Evolutionary conservation across 1,140 invertebrate genomes (phyloP), one percentile per base, ranked within the genome.

Genomic region (Drosophila sp.): DNA sequence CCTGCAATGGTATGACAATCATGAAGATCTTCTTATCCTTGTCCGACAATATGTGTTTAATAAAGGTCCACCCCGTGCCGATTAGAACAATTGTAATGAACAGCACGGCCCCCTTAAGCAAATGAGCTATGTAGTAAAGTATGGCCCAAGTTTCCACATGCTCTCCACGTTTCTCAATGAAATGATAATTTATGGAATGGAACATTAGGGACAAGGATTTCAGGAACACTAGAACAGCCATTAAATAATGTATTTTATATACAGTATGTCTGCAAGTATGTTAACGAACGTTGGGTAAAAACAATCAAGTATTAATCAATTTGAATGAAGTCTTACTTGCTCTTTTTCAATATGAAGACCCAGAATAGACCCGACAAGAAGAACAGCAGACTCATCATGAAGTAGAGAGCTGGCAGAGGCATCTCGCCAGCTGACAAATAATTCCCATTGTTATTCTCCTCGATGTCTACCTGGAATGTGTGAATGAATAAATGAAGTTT

Each of bases 1-100:
- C 98, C 95, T 99, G 98, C 38, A 99, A 93, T 7, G 98, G 98
- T 86, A 99, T 98, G 33, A 99, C 97, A 87, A 99, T 97, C 95
- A 99, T 98, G 90, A 99, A 99, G n/a, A 99, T 94, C 91, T 98
- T 99, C 92, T 99, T 99, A 84, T 99, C 99, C 74, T 97, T 96
- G 74, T 99, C 98, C 5, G 97, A 97, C 2, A 99, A 93, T 73
- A 99, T 97, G 86, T 99, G 98, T 92, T 99, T 99, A 60, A 99
- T 98, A 90, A 99, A 99, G 30, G 98, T 98, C 98, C 98, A 99
- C 1, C 99, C 99, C 33, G 98, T 98, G 38, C 99, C 99, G 76
- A 99, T 97, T 7, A 99, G 93, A 7, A 99, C 96, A 77, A 99
- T 97, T 0, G 98, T 99, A 44, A 99, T 98, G 91, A 99, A 99